These are phyloP conservation scores for Lepidurus packardi DNA, from an alignment of 1,140 invertebrate genomes.

Conservation along the genomic window DNA sequence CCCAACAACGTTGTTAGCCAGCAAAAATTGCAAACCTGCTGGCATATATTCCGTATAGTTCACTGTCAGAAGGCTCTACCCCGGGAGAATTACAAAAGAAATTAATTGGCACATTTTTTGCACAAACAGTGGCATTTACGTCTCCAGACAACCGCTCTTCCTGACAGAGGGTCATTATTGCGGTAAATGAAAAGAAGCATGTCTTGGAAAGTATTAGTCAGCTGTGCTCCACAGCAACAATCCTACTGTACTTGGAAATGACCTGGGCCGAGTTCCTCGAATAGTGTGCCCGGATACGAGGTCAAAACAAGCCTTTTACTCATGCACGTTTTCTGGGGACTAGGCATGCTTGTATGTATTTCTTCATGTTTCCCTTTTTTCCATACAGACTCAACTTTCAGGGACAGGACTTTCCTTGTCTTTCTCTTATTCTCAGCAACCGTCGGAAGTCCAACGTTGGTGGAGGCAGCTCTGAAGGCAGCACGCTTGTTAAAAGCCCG, in stretches of 20 bases:
- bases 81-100: no score
- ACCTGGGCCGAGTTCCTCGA: not conserved
- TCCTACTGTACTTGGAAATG: conserved; percentile 13
- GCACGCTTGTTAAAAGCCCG: conserved; percentile 12
- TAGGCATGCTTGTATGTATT: not conserved
- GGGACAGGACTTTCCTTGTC: not conserved
- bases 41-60: not conserved
- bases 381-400: not conserved
- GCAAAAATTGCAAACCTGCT: not conserved
- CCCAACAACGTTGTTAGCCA: not conserved
- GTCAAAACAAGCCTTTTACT: not conserved
- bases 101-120: no score
- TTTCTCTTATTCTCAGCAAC: not conserved
- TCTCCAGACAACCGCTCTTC: no score
- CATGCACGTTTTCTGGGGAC: not conserved
- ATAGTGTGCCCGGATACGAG: not conserved
- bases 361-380: not conserved
- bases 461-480: not conserved
- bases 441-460: not conserved
- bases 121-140: no score
- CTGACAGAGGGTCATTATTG: no score
- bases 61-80: no score
- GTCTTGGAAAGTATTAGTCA: not conserved
- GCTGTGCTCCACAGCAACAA: not conserved
- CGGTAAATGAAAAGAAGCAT: not conserved